phyloP scores from a whole-genome alignment of 2,888 invertebrate genomes.

The Parascotia fuliginaria region DNA sequence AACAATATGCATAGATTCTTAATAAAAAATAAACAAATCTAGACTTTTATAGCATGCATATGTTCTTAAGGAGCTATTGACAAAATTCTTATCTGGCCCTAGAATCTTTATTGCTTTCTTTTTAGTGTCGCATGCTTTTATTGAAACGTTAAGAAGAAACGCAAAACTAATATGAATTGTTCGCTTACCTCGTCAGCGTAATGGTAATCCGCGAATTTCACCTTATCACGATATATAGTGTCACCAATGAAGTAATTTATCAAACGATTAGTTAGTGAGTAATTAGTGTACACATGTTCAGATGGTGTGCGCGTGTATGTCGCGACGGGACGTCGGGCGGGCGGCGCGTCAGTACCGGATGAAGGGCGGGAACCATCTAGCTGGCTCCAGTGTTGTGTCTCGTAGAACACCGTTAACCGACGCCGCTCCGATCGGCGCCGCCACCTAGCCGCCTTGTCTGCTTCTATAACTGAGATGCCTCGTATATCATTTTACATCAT shows the following conservation, averaged over 20 bases:
- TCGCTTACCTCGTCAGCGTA: slow-evolving; percentile 53
- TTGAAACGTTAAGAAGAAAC: slow-evolving; percentile 48
- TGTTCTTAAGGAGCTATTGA: too few relatives aligned
- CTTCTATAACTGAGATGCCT: slow-evolving; percentile 6
- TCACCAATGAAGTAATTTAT: slow-evolving; percentile 47
- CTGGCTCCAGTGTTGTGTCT: slow-evolving; percentile 30
- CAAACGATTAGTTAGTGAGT: slow-evolving; percentile 42
- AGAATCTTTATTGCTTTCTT: slow-evolving; percentile 60
- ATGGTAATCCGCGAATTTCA: slow-evolving; percentile 43
- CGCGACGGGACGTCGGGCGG: slow-evolving; percentile 41
- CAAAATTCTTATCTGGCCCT: slow-evolving; percentile 38
- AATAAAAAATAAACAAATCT: too few relatives aligned
- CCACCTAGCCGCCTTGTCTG: slow-evolving; percentile 23
- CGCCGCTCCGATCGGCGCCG: slow-evolving; percentile 19
- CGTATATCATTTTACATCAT: slow-evolving; percentile 6
- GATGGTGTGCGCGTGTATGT: slow-evolving; percentile 34
- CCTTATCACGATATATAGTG: slow-evolving; percentile 42
- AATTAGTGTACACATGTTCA: slow-evolving; percentile 49
- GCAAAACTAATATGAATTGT: slow-evolving; percentile 39
- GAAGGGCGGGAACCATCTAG: slow-evolving; percentile 61
- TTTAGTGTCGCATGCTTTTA: slow-evolving; percentile 55
- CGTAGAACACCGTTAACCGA: slow-evolving; percentile 10
- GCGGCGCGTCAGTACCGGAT: slow-evolving; percentile 55
- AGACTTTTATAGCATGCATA: too few relatives aligned
- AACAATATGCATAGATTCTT: too few relatives aligned